Evolutionary conservation across 2,888 invertebrate species (phyloP).

Genomic region (Andrena haemorrhoa): DNA sequence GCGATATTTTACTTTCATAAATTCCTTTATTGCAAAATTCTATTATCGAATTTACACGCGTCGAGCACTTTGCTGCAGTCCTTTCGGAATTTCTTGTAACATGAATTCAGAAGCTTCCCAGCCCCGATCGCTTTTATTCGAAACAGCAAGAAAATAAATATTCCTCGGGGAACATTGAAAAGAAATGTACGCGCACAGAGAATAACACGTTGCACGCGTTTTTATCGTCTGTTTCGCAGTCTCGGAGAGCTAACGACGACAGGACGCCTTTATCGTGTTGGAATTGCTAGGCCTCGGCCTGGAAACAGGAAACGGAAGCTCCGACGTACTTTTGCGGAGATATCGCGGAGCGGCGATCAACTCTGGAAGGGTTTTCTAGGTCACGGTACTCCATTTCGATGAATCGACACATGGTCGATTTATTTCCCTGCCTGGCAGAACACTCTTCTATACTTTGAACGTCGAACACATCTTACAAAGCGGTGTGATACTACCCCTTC

Average conservation of each 20-base stretch:
- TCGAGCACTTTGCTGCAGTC: no score
- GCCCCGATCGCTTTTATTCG: no score
- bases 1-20: no score
- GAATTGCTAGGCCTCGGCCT: conserved; percentile 40
- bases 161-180: neutral
- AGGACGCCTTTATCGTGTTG: conserved; percentile 63
- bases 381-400: conserved; percentile 23
- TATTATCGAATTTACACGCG: no score
- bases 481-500: no score
- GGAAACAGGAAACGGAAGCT: conserved; percentile 76
- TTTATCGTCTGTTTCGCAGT: conserved; percentile 9
- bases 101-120: no score
- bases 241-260: conserved; percentile 46
- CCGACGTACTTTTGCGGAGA: conserved; percentile 63
- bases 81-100: no score
- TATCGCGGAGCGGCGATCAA: conserved; percentile 59
- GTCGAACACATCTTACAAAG: neutral
- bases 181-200: neutral
- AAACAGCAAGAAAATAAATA: no score
- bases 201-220: neutral
- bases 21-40: no score
- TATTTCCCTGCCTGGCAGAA: neutral
- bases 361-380: conserved; percentile 66
- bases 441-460: neutral
- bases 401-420: conserved; percentile 30